Evolutionary conservation across 2,888 invertebrate genomes (phyloP), one percentile per base, ranked within the genome.

Genomic region (Ormyrus rosae): DNA sequence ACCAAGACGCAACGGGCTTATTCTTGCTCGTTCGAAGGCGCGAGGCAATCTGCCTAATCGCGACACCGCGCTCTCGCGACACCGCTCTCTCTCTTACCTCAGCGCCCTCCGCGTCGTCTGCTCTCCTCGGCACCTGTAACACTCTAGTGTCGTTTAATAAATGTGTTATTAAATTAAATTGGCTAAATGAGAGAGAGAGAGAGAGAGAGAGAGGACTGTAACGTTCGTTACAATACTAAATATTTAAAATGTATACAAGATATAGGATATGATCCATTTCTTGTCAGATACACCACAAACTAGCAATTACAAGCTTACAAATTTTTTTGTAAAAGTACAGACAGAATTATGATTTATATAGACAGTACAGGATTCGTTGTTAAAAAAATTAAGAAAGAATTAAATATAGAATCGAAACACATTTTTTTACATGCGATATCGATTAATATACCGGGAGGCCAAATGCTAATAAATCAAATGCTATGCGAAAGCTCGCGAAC

Each of bases 381-480:
- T 19, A 19, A 0, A 19, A 19, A 19, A 19, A 19, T 19, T 19
- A 19, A 19, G 19, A 19, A 19, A 8, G 46, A 46, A 63, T 34
- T 45, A 0, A 63, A 63, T 63, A 45, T 63, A 2, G 45, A 46
- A 11, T 67, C 67, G n/a, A 65, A 67, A 34, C 53, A 67, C 19
- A 67, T 67, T 34, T 53, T 67, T 67, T 67, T 67, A 5, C 67
- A 67, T 51, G 67, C 67, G 1, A 53, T 67, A 53, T 53, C 51
- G 2, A 7, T 51, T 3, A 67, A 67, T 53, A 6, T 1, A 4
- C 19, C 67, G 13, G 67, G 4, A 2, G 53, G 67, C 1, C 51
- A 67, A 53, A n/a, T 67, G n/a, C 67, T 67, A 9, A n/a, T 53
- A 8, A 67, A 2, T 0, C 53, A 53, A 19, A 13, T 51, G 19